A percentile compares a stretch with the other conserved stretches of the same genome.
Conservation (phyloP, 2,113 vertebrate species). For the Corapipo altera region DNA sequence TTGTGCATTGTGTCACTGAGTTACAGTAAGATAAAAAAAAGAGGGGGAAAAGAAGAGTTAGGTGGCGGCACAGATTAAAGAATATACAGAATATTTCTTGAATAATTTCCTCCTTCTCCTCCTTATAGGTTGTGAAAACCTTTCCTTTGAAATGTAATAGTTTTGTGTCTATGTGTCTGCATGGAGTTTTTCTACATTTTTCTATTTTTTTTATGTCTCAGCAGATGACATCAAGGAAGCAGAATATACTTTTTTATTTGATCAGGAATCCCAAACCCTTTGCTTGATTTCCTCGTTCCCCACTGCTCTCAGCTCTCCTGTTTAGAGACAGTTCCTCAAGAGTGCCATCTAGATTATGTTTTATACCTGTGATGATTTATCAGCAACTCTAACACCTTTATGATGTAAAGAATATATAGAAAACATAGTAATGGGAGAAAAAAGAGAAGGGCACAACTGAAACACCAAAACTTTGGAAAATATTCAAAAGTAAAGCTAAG, state of each 20-base stretch:
- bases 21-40: background rate
- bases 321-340: background rate
- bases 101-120: background rate
- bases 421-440: background rate
- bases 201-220: background rate
- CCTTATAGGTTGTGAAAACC: background rate
- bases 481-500: background rate
- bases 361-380: background rate
- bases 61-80: background rate
- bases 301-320: background rate
- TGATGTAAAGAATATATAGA: background rate
- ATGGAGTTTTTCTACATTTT: background rate
- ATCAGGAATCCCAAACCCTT: background rate
- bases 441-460: background rate
- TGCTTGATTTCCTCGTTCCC: conserved; percentile 5
- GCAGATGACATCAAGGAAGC: background rate
- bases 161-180: background rate
- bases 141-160: background rate
- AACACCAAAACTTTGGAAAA: background rate
- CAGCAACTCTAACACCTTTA: background rate
- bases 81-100: background rate
- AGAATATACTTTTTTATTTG: background rate
- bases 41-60: background rate
- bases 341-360: background rate
- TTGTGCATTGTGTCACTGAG: background rate